Evolutionary conservation across 2,888 invertebrate genomes (phyloP).

Genomic region (Colletes collaris): DNA sequence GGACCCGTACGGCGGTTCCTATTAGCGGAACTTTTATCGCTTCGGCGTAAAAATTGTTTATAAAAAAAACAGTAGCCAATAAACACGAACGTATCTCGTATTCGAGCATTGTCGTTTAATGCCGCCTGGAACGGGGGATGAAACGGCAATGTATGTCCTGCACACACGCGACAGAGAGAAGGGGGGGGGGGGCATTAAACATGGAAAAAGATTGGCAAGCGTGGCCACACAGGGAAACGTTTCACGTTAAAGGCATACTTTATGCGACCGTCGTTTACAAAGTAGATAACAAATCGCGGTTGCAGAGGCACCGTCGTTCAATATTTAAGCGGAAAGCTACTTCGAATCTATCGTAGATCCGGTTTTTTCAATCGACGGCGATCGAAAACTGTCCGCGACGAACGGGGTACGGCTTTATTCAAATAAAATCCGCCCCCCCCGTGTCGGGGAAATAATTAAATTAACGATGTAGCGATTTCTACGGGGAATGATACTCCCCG

Average conservation of each 20-base stretch:
- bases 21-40: neutral
- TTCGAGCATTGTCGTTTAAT: neutral
- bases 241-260: neutral
- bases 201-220: slow-evolving; percentile 1
- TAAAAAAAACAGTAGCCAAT: neutral
- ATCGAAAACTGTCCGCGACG: too few relatives aligned
- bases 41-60: slow-evolving; percentile 6
- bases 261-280: neutral
- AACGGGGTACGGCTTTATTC: too few relatives aligned
- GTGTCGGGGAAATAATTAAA: too few relatives aligned
- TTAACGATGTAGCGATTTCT: too few relatives aligned
- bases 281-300: too few relatives aligned
- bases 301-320: neutral
- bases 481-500: too few relatives aligned
- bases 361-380: too few relatives aligned
- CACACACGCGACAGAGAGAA: neutral
- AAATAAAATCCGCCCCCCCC: too few relatives aligned
- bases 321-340: neutral
- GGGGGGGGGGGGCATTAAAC: neutral
- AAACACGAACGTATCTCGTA: neutral
- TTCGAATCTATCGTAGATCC: too few relatives aligned
- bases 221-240: neutral
- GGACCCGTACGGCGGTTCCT: neutral
- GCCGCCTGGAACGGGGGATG: neutral
- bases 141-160: neutral